Evolutionary conservation across 1,140 invertebrate genomes (phyloP), one percentile per base, ranked within the genome.

Genomic region (Drosophila novamexicana): DNA sequence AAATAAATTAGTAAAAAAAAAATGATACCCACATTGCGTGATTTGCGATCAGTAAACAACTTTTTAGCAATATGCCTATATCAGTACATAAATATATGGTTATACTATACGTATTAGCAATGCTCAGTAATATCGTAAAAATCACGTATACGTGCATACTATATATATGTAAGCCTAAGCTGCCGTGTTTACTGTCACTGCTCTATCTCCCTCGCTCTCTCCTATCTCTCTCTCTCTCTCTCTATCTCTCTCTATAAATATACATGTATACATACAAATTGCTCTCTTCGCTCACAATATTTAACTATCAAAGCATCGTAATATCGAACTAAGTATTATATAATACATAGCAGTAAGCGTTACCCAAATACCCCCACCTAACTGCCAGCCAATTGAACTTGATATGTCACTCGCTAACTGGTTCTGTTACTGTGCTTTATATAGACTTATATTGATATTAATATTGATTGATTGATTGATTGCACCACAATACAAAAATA

Each of bases 11-110:
- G 64, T 59, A 32, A 49, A 22, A 29, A 22, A 29, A 69, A 79
- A 83, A 69, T 36, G 67, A 88, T 76, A 71, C 76, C 69, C 83
- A 86, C 67, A 45, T 53, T 74, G 75, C 75, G 75, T 89, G 80
- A 85, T 71, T 73, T 86, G 83, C 83, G 84, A 86, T 89, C 84
- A 89, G 82, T 81, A 81, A 81, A 52, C 64, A 72, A 71, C 12
- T 10, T 63, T 65, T 79, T 70, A 88, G 52, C 76, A 64, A 86
- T 82, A 86, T 88, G 79, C 82, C 82, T 86, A 58, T 75, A 82
- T 82, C 61, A 57, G 63, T 62, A 68, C 56, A 70, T 67, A 66
- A 64, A 44, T 77, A 79, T 83, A 75, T 73, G 73, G 79, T 73
- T 80, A 80, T 61, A 74, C 32, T 54, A 63, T 42, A 53, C 64